Conservation (phyloP, 2,888 invertebrate species). For the Aphodius granarius region DNA sequence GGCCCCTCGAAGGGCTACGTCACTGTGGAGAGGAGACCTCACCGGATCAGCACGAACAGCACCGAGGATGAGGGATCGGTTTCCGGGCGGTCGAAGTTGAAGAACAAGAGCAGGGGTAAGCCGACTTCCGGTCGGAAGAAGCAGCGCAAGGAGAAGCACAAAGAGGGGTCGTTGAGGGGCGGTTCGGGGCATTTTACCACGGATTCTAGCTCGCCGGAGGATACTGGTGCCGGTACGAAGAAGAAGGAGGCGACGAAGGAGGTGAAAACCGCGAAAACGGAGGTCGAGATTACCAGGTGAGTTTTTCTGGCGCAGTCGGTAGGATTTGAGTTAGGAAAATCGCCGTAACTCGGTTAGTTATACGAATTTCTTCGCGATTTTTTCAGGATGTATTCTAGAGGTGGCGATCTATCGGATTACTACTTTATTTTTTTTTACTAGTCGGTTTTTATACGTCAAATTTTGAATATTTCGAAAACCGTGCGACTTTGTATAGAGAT, state of each 20-base stretch:
- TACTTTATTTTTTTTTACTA: no score
- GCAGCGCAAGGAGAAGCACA: constrained; percentile 27
- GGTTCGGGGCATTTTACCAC: constrained; percentile 23
- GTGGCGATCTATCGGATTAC: no score
- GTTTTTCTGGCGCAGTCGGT: constrained; percentile 29
- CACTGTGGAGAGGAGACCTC: constrained; percentile 42
- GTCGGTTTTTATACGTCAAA: no score
- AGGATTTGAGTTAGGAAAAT: not conserved
- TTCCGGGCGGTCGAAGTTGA: constrained; percentile 23
- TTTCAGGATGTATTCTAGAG: no score
- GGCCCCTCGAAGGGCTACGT: constrained; percentile 44
- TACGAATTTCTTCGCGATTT: no score
- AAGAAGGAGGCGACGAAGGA: constrained; percentile 36
- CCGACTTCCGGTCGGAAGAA: constrained; percentile 29
- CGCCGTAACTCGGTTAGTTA: not conserved
- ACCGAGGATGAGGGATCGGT: constrained; percentile 23
- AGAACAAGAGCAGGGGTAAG: constrained; percentile 26
- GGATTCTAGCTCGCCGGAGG: constrained; percentile 26
- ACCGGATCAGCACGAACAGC: constrained; percentile 27
- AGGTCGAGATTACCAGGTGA: constrained; percentile 45
- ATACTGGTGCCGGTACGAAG: constrained; percentile 8
- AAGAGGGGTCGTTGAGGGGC: constrained; percentile 15
- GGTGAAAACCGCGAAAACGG: constrained; percentile 42
- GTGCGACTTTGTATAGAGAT: no score
- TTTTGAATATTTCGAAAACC: no score